phyloP scores from a whole-genome alignment of 2,888 invertebrate species.

The Acrobeloides nanus region DNA sequence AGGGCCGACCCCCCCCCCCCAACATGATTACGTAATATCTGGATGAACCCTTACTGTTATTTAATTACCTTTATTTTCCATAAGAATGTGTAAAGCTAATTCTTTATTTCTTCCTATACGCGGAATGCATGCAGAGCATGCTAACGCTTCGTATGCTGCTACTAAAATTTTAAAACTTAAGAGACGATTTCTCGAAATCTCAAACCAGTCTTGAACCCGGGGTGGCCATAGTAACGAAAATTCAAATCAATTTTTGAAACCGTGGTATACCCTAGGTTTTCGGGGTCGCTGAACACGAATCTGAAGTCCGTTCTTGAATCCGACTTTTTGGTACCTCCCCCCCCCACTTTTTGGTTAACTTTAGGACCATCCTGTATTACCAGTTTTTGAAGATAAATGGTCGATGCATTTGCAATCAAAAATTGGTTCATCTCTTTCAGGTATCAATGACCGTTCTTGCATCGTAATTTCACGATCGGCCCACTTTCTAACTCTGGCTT shows the following conservation, averaged over 20 bases:
- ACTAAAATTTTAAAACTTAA: constrained; percentile 32
- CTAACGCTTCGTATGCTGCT: constrained; percentile 44
- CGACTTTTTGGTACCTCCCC: too few relatives aligned
- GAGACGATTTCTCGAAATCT: not conserved
- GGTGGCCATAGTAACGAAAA: not conserved
- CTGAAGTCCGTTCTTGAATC: too few relatives aligned
- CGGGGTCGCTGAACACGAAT: too few relatives aligned
- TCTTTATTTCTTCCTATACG: constrained; percentile 47
- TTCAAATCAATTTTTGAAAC: not conserved
- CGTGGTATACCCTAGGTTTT: not conserved
- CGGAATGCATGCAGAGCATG: constrained; percentile 45
- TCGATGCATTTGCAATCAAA: constrained; percentile 37
- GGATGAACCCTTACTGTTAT: too few relatives aligned
- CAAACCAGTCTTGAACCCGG: not conserved
- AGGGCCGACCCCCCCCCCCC: too few relatives aligned
- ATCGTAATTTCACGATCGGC: constrained; percentile 36
- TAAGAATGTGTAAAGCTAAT: constrained; percentile 47
- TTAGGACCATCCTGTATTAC: constrained; percentile 21
- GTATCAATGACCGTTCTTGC: constrained; percentile 34
- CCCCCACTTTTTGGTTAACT: constrained; percentile 8
- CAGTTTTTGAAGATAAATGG: constrained; percentile 29
- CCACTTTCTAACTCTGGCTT: constrained; percentile 50
- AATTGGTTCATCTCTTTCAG: constrained; percentile 42
- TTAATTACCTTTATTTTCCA: constrained; percentile 48
- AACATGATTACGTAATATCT: too few relatives aligned